These are phyloP conservation scores for Myripristis murdjan DNA, from an alignment of 2,797 vertebrate species.

Conservation along the genomic window DNA sequence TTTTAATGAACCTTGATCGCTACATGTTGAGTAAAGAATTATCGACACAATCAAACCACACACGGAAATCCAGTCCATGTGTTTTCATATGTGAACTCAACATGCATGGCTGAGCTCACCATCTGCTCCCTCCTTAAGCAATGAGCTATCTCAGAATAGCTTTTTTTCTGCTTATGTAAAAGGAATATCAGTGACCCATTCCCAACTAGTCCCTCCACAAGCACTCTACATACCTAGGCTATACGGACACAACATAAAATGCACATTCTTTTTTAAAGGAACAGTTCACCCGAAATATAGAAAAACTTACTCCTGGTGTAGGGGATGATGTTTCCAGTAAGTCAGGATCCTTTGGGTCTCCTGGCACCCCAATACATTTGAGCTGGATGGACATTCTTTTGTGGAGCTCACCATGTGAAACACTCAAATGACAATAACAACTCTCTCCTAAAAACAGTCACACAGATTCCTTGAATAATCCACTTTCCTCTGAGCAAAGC, in stretches of 20 bases:
- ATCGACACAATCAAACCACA: constrained; percentile 41
- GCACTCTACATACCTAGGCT: constrained; percentile 14
- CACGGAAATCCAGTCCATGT: constrained; percentile 31
- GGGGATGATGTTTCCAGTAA: too few relatives aligned
- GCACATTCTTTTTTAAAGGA: neutral
- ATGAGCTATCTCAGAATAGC: constrained; percentile 62
- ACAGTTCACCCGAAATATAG: too few relatives aligned
- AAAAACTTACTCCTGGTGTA: too few relatives aligned
- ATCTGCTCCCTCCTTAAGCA: constrained; percentile 79
- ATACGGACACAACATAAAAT: constrained; percentile 8
- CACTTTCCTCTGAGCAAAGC: too few relatives aligned
- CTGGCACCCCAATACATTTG: too few relatives aligned
- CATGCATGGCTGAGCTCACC: constrained; percentile 71
- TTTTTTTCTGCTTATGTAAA: constrained; percentile 67
- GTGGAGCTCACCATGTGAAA: too few relatives aligned
- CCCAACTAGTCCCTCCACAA: constrained; percentile 53
- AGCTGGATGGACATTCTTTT: too few relatives aligned
- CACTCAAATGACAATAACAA: too few relatives aligned
- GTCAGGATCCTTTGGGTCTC: too few relatives aligned
- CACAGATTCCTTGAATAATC: too few relatives aligned
- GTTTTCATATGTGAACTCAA: constrained; percentile 63
- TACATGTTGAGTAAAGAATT: constrained; percentile 2
- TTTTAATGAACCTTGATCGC: constrained; percentile 1
- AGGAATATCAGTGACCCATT: constrained; percentile 66
- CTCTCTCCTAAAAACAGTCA: too few relatives aligned